Conservation (phyloP, 2,113 vertebrate genomes). For the Grammomys surdaster region DNA sequence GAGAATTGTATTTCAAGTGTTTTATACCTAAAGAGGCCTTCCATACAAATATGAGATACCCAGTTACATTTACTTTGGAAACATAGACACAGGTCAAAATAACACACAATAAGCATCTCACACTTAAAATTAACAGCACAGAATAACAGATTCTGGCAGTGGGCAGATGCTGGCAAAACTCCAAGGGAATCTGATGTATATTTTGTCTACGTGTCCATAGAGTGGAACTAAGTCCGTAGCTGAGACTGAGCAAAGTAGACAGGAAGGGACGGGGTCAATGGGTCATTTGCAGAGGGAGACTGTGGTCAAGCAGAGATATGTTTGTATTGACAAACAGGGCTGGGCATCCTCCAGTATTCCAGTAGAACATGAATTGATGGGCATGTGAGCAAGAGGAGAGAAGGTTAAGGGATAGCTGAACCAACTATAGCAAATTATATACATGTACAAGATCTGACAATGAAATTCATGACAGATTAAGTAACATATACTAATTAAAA, state of each 20-base stretch:
- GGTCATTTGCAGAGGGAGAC: neutral
- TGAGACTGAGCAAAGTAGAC: neutral
- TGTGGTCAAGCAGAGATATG: neutral
- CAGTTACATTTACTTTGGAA: neutral
- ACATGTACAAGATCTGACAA: neutral
- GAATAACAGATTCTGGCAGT: neutral
- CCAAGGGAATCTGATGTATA: neutral
- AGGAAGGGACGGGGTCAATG: rapidly evolving
- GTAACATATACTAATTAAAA: neutral
- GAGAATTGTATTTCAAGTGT: neutral
- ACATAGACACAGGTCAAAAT: neutral
- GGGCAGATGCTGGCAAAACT: neutral
- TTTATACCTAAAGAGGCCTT: constrained; percentile 7
- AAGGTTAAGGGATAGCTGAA: too few species aligned
- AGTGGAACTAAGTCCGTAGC: neutral
- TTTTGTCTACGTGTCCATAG: neutral
- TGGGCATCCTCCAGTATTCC: neutral
- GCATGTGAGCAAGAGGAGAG: neutral
- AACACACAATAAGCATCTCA: neutral
- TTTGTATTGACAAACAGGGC: too few species aligned
- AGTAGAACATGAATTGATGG: neutral
- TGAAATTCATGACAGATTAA: neutral
- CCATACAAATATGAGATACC: neutral
- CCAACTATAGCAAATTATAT: too few species aligned
- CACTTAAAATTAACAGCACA: constrained; percentile 14